Percentiles rank a stretch among this genome's conserved stretches.
phyloP scores from a whole-genome alignment of 2,113 vertebrate genomes.

The Mesocricetus auratus region DNA sequence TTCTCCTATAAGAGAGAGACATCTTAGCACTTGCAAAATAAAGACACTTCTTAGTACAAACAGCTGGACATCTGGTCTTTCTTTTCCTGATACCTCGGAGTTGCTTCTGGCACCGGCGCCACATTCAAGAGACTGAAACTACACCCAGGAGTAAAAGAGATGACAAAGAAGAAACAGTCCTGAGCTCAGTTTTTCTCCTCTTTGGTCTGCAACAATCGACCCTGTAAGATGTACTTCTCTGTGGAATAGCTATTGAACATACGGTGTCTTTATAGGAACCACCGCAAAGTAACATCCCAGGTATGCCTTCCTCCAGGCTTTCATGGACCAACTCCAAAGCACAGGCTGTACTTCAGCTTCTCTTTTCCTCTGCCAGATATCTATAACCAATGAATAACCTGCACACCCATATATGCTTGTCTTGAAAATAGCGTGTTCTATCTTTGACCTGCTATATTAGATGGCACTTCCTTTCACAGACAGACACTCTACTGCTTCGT shows the following conservation, averaged over 20 bases:
- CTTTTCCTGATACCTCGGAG: no score
- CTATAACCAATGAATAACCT: not conserved
- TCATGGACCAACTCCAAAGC: not conserved
- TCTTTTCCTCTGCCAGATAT: not conserved
- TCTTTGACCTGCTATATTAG: constrained; percentile 10
- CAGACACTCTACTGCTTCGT: not conserved
- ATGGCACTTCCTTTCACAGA: constrained; percentile 37
- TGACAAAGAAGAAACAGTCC: not conserved
- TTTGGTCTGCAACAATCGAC: not conserved
- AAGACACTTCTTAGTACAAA: no score
- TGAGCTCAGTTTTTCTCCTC: not conserved
- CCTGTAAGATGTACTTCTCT: not conserved
- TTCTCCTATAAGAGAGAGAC: no score
- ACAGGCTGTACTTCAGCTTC: not conserved
- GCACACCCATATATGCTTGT: not conserved
- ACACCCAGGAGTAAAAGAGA: not conserved
- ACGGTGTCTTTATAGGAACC: not conserved
- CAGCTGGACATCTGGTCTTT: no score
- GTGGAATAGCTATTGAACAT: not conserved
- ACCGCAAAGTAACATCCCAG: not conserved
- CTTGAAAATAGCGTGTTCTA: not conserved
- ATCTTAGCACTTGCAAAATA: no score
- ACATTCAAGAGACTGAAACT: not conserved
- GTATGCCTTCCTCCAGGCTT: not conserved
- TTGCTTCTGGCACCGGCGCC: no score